Evolutionary conservation across 2,113 vertebrate species (phyloP).

Genomic region (Cervus canadensis): DNA sequence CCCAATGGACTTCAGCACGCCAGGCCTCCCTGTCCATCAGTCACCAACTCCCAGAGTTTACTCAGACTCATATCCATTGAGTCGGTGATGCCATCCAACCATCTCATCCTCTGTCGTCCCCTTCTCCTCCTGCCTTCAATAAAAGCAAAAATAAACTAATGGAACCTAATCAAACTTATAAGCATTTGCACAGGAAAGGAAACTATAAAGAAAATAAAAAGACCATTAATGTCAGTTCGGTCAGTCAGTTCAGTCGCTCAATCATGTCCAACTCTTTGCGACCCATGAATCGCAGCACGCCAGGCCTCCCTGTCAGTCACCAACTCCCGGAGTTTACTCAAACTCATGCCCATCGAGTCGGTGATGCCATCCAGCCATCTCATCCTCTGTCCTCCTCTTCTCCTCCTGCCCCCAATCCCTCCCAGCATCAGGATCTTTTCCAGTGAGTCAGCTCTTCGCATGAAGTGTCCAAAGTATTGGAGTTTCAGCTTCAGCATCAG

Average conservation of each 20-base stretch:
- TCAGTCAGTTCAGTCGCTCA: background rate
- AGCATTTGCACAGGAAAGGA: background rate
- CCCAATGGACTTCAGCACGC: background rate
- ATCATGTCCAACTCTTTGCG: fast-evolving
- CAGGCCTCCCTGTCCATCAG: background rate
- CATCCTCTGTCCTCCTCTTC: too few species aligned
- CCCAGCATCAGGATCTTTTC: too few species aligned
- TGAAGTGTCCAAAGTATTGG: too few species aligned
- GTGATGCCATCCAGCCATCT: too few species aligned
- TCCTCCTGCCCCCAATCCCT: too few species aligned
- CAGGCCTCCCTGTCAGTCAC: too few species aligned
- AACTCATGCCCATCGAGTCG: too few species aligned
- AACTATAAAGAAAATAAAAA: background rate
- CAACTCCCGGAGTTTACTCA: too few species aligned
- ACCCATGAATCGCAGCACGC: background rate
- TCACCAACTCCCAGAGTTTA: fast-evolving
- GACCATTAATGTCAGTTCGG: background rate
- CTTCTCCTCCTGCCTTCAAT: background rate
- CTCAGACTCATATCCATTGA: background rate
- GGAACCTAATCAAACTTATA: background rate
- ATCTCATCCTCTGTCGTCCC: background rate
- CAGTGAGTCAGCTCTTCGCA: too few species aligned
- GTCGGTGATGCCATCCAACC: background rate
- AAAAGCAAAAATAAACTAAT: background rate
- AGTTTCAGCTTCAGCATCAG: too few species aligned